A percentile compares a stretch with the other conserved stretches of the same genome.
Conservation (phyloP, 92 coral and sea anemone species). For the Porites rus region DNA sequence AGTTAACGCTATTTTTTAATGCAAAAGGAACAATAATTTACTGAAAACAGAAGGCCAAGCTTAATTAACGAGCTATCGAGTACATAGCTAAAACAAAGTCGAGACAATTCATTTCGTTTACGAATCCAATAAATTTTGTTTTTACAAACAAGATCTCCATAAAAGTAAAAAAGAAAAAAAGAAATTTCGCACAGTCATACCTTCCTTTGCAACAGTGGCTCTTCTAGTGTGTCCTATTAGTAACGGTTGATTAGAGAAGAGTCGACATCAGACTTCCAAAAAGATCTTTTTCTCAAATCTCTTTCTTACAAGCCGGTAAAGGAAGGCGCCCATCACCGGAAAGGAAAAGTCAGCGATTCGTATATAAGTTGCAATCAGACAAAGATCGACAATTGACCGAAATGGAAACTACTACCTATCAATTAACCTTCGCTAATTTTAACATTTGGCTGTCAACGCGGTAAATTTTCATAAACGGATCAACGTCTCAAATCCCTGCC, state of each 20-base stretch:
- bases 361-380: constrained; percentile 58
- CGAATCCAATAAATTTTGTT: constrained; percentile 57
- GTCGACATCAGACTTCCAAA: not conserved
- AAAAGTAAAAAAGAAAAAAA: constrained; percentile 1
- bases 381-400: constrained; percentile 60
- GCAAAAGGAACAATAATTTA: not conserved
- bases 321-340: constrained; percentile 33
- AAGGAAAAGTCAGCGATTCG: constrained; percentile 15
- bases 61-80: constrained; percentile 31
- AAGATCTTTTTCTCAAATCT: constrained; percentile 2
- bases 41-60: not conserved
- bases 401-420: constrained; percentile 65
- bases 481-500: constrained; percentile 61
- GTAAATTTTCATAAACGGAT: constrained; percentile 76
- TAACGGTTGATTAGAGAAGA: constrained; percentile 3
- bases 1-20: constrained; percentile 28
- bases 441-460: constrained; percentile 68
- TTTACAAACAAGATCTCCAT: constrained; percentile 51
- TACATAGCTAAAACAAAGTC: constrained; percentile 38
- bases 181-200: not conserved
- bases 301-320: constrained; percentile 18
- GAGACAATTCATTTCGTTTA: constrained; percentile 30
- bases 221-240: not conserved
- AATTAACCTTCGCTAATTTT: constrained; percentile 73
- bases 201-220: not conserved